These are phyloP conservation scores for Beris morrisii DNA, from an alignment of 2,888 invertebrate species.

Conservation along the genomic window DNA sequence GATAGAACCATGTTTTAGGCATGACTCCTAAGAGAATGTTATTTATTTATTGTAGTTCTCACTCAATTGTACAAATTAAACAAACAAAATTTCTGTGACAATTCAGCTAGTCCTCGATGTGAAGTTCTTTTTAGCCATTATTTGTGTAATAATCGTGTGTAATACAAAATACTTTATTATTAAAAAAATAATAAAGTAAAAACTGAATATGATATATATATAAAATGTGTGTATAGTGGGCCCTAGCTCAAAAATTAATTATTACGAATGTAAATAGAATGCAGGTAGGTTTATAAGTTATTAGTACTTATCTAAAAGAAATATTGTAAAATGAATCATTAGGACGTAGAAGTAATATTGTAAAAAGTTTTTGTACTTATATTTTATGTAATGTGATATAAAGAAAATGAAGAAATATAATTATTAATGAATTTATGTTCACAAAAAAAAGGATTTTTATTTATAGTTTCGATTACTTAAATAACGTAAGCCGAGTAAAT, in stretches of 20 bases:
- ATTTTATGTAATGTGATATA: constrained; percentile 39
- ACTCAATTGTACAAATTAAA: constrained; percentile 20
- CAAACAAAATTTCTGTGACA: constrained; percentile 21
- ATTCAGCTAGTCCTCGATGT: constrained; percentile 32
- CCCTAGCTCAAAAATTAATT: constrained; percentile 14
- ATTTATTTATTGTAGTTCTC: constrained; percentile 18
- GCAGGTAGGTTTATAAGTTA: constrained; percentile 6
- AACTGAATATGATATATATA: not conserved
- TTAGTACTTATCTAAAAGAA: not conserved
- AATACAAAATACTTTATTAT: not conserved
- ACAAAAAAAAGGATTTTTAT: not conserved
- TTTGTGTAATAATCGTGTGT: constrained; percentile 17
- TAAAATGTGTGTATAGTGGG: constrained; percentile 8
- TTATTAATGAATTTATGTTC: constrained; percentile 27
- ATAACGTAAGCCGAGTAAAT: no score
- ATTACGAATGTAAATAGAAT: constrained; percentile 17
- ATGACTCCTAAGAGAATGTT: not conserved
- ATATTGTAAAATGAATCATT: constrained; percentile 12
- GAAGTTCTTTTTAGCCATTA: constrained; percentile 25
- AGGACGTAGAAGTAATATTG: constrained; percentile 20
- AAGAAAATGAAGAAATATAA: constrained; percentile 18
- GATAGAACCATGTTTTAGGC: not conserved
- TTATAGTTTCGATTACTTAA: not conserved
- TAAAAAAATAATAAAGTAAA: constrained; percentile 3
- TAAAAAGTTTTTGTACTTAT: constrained; percentile 38